A percentile compares a stretch with the other conserved stretches of the same genome.
These are phyloP conservation scores for Bombyx huttoni DNA, from an alignment of 2,888 invertebrate species.

Conservation along the genomic window DNA sequence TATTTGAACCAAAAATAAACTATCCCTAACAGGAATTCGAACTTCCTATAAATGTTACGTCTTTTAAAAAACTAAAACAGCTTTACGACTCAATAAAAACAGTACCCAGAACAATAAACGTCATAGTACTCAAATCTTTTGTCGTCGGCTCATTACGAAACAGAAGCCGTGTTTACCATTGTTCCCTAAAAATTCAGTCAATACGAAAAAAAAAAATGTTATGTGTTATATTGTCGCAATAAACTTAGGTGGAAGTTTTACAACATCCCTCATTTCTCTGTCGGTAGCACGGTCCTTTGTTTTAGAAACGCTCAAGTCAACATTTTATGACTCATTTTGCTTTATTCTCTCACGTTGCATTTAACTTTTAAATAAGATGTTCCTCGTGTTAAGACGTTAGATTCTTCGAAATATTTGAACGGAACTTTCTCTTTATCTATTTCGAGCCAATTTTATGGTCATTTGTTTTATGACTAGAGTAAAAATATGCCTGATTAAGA, in stretches of 20 bases:
- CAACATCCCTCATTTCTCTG: slow-evolving; percentile 53
- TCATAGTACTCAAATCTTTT: slow-evolving; percentile 15
- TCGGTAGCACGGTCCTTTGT: slow-evolving; percentile 60
- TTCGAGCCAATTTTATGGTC: slow-evolving; percentile 63
- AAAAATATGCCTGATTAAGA: background rate
- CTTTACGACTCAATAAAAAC: slow-evolving; percentile 1
- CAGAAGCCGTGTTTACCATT: slow-evolving; percentile 57
- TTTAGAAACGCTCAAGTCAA: slow-evolving; percentile 31
- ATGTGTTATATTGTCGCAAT: slow-evolving; percentile 57
- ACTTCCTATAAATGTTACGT: background rate
- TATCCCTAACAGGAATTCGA: slow-evolving; percentile 5
- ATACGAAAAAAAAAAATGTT: slow-evolving; percentile 38
- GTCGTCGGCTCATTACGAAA: slow-evolving; percentile 40
- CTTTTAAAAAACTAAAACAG: slow-evolving; percentile 1
- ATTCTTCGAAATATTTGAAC: slow-evolving; percentile 67
- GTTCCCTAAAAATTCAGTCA: slow-evolving; percentile 49
- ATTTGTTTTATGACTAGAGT: slow-evolving; percentile 45
- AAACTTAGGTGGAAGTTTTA: slow-evolving; percentile 50
- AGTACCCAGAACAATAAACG: background rate
- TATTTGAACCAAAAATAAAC: slow-evolving; percentile 5
- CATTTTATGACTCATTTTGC: slow-evolving; percentile 59
- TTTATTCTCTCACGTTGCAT: slow-evolving; percentile 53
- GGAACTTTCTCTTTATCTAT: slow-evolving; percentile 65
- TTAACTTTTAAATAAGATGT: slow-evolving; percentile 66
- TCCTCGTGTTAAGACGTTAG: slow-evolving; percentile 31